These are phyloP conservation scores for Canis aureus DNA, from an alignment of 2,113 vertebrate genomes.

Conservation along the genomic window DNA sequence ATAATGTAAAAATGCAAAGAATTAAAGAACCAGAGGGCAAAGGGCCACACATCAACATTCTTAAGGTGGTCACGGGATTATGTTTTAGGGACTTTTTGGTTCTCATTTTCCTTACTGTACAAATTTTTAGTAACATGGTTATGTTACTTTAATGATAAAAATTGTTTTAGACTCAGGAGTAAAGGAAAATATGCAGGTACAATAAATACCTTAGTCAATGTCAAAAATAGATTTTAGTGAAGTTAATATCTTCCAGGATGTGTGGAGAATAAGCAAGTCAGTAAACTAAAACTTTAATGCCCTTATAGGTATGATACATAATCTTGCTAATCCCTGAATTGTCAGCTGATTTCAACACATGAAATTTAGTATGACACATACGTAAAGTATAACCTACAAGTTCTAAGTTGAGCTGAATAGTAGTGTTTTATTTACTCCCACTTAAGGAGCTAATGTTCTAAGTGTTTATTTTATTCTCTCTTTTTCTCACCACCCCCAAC, in stretches of 20 bases:
- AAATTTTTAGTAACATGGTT: background rate
- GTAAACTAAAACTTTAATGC: constrained; percentile 30
- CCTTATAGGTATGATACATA: background rate
- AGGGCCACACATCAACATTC: background rate
- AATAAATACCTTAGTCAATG: constrained; percentile 1
- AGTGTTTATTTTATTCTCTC: background rate
- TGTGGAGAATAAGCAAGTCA: constrained; percentile 36
- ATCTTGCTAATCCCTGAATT: constrained; percentile 16
- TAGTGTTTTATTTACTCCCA: background rate
- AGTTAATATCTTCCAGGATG: background rate
- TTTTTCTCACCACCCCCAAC: background rate
- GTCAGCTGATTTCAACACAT: background rate
- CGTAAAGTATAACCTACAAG: background rate
- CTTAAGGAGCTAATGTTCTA: background rate
- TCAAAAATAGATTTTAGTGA: constrained; percentile 53
- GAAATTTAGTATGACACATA: background rate
- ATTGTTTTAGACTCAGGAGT: background rate
- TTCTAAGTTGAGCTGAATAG: background rate
- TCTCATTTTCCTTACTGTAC: constrained; percentile 5
- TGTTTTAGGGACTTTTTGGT: background rate
- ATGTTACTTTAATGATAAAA: background rate
- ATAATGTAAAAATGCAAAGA: background rate
- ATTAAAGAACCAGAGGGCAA: background rate
- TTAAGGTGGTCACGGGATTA: background rate
- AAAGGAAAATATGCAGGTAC: background rate